Evolutionary conservation across 2,797 vertebrate genomes (phyloP).

Genomic region (Echeneis naucrates): DNA sequence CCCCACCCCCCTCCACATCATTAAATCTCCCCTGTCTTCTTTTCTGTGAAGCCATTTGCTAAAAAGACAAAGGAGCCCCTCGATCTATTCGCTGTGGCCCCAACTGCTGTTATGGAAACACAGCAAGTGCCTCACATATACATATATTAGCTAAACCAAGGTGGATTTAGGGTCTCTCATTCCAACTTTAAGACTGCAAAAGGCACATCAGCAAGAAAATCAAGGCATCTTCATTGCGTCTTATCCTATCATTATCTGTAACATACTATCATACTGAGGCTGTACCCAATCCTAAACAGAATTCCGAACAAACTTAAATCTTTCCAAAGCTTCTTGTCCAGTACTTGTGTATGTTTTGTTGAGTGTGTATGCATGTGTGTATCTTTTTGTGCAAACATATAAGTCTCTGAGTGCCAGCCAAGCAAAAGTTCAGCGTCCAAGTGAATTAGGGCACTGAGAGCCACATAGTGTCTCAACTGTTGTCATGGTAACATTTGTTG

Average conservation of each 20-base stretch:
- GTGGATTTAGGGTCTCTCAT: slow-evolving; percentile 1
- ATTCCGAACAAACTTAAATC: slow-evolving; percentile 8
- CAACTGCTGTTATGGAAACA: slow-evolving; percentile 76
- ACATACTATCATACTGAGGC: background rate
- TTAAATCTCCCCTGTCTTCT: slow-evolving; percentile 71
- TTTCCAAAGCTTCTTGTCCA: slow-evolving; percentile 4
- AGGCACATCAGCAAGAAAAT: background rate
- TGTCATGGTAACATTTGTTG: slow-evolving; percentile 56
- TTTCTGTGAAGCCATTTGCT: slow-evolving; percentile 51
- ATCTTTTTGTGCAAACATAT: slow-evolving; percentile 46
- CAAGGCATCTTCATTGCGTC: background rate
- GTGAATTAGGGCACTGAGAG: slow-evolving; percentile 48
- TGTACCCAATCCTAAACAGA: background rate
- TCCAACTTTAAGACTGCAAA: slow-evolving; percentile 4
- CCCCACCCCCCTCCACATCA: slow-evolving; percentile 58
- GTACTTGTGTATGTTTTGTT: background rate
- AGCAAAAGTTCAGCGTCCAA: slow-evolving; percentile 69
- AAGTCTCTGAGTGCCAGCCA: slow-evolving; percentile 52
- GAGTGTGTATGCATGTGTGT: slow-evolving; percentile 11
- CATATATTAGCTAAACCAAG: slow-evolving; percentile 48
- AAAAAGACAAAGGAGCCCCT: slow-evolving; percentile 68
- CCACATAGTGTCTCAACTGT: slow-evolving; percentile 41
- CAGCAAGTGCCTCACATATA: slow-evolving; percentile 61
- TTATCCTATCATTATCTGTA: background rate
- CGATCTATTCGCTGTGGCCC: slow-evolving; percentile 48